phyloP scores from a whole-genome alignment of 2,888 invertebrate genomes.

The Polyommatus iphigenia region DNA sequence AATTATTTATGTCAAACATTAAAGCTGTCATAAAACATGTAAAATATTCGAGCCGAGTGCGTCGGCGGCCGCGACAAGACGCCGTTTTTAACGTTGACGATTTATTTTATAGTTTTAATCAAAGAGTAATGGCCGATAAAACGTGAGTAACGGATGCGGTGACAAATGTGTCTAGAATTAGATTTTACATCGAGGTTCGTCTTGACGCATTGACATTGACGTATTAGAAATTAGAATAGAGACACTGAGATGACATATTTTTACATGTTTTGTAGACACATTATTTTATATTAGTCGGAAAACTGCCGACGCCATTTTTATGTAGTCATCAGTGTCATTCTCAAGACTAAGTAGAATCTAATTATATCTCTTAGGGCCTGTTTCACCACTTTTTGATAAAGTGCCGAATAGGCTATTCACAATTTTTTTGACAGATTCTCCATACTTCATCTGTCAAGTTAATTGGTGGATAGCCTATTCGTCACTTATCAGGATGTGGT shows the following conservation, averaged over 20 bases:
- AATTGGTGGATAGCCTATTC: too few relatives aligned
- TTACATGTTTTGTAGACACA: not conserved
- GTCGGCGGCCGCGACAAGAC: conserved; percentile 22
- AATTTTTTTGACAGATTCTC: too few relatives aligned
- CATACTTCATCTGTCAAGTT: too few relatives aligned
- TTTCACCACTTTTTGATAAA: too few relatives aligned
- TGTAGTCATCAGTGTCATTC: not conserved
- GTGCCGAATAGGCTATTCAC: too few relatives aligned
- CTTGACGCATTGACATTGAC: conserved; percentile 5
- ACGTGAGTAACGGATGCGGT: conserved; percentile 29
- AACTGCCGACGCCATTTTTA: too few relatives aligned
- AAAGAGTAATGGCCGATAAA: conserved; percentile 47
- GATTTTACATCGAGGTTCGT: conserved; percentile 28
- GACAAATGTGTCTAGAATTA: conserved; percentile 29
- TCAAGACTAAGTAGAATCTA: not conserved
- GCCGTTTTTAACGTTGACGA: conserved; percentile 43
- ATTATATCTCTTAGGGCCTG: too few relatives aligned
- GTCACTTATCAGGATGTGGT: too few relatives aligned
- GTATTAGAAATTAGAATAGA: not conserved
- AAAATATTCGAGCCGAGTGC: conserved; percentile 44
- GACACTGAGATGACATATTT: not conserved
- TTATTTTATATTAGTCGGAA: not conserved
- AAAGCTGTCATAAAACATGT: conserved; percentile 55
- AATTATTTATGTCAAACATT: conserved; percentile 53
- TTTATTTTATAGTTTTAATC: conserved; percentile 46